phyloP scores from a whole-genome alignment of 2,797 vertebrate genomes.

The Onychomys arenicola region DNA sequence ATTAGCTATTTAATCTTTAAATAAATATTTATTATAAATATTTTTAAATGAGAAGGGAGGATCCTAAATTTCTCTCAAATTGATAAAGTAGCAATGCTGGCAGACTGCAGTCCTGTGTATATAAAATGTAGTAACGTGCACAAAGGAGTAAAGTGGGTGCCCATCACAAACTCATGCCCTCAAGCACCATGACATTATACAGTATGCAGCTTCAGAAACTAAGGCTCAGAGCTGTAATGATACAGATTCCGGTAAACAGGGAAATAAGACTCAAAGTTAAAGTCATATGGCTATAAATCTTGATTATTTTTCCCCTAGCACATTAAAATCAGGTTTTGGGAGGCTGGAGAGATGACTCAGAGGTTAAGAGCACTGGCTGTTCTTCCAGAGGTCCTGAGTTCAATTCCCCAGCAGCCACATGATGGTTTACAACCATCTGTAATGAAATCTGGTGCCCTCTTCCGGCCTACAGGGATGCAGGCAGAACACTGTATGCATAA shows the following conservation, averaged over 20 bases:
- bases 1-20: not conserved
- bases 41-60: not conserved
- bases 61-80: constrained; percentile 32
- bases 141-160: not conserved
- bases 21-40: not conserved
- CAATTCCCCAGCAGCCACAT: no score
- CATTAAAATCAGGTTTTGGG: not conserved
- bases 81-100: not conserved
- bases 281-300: not conserved
- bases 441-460: no score
- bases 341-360: no score
- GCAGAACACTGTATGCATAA: no score
- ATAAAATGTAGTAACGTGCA: not conserved
- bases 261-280: not conserved
- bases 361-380: no score
- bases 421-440: no score
- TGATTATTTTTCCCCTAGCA: not conserved
- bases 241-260: not conserved
- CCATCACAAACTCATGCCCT: not conserved
- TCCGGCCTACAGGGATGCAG: no score
- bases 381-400: no score
- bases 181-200: not conserved
- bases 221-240: not conserved
- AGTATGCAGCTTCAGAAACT: not conserved
- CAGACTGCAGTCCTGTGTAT: not conserved